These are phyloP conservation scores for Acomys russatus DNA, from an alignment of 2,797 vertebrate species.

Conservation along the genomic window DNA sequence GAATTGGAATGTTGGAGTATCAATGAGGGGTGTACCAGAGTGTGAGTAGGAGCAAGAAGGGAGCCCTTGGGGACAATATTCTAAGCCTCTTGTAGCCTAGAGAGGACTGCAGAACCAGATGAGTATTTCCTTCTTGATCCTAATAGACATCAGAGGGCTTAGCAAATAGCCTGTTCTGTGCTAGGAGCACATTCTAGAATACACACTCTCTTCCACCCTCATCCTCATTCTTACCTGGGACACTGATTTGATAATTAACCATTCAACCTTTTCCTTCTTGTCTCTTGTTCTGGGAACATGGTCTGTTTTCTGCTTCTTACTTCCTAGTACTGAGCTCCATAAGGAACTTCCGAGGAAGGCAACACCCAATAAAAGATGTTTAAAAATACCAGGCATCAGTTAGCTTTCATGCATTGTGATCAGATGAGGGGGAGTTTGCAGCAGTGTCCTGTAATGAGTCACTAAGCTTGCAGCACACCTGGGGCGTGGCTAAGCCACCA, in stretches of 20 bases:
- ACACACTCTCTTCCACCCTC: neutral
- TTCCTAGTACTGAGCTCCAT: neutral
- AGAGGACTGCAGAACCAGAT: neutral
- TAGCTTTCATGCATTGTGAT: neutral
- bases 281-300: neutral
- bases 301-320: neutral
- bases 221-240: neutral
- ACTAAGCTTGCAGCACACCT: conserved; percentile 65
- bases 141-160: neutral
- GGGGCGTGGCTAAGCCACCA: conserved; percentile 46
- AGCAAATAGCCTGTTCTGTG: neutral
- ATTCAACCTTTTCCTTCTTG: neutral
- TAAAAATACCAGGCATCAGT: neutral
- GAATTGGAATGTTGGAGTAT: neutral
- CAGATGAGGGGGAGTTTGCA: neutral
- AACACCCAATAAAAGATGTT: neutral
- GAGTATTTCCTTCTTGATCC: neutral
- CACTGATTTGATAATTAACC: neutral
- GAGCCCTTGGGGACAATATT: too few relatives aligned
- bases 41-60: neutral
- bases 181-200: neutral
- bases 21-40: neutral
- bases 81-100: fast-evolving
- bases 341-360: neutral
- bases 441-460: neutral